Evolutionary conservation across 2,888 invertebrate genomes (phyloP), one percentile per base, ranked within the genome.

Genomic region (Dynastes maya): DNA sequence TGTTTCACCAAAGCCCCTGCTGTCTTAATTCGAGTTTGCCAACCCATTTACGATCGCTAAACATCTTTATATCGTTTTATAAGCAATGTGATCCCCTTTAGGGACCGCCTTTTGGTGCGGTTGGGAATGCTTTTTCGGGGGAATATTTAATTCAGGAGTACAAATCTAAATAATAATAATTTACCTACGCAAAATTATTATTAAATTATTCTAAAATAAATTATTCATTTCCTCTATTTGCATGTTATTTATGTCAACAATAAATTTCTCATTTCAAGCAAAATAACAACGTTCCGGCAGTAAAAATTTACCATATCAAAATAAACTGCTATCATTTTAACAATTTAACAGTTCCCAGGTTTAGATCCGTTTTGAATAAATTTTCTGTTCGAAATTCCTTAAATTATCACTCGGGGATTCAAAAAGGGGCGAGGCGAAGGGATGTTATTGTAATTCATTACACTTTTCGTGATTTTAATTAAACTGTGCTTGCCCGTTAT

Each of bases 11-110:
- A 55, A 55, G 22, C 55, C 55, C 80, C 80, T 78, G 72, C 78
- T 77, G 76, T 79, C 79, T 83, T 83, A 82, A 82, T 82, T 81
- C 80, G 71, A 79, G 79, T 78, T 77, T 72, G 79, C 75, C 80
- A 82, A 81, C 80, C 45, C 80, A 80, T 82, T 83, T 82, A 81
- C 81, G 82, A 82, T 78, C 81, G 75, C 82, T 78, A 76, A 79
- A 80, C 80, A 68, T 79, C 78, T 79, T 80, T 77, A 80, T 75
- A 78, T 80, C 77, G 68, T 76, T 80, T 81, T 79, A 77, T 80
- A 79, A 80, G 80, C 61, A 61, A 61, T 22, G 29, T 9, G 11
- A 80, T 76, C 45, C 61, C n/a, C 55, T 55, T 16, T 55, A n/a
- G 55, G 55, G 16, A 45, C 11, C 11, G 11, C 45, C 8, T 45